Percentiles rank a stretch among this genome's conserved stretches.
Conservation (phyloP, 2,113 vertebrate species). For the Neomonachus schauinslandi region DNA sequence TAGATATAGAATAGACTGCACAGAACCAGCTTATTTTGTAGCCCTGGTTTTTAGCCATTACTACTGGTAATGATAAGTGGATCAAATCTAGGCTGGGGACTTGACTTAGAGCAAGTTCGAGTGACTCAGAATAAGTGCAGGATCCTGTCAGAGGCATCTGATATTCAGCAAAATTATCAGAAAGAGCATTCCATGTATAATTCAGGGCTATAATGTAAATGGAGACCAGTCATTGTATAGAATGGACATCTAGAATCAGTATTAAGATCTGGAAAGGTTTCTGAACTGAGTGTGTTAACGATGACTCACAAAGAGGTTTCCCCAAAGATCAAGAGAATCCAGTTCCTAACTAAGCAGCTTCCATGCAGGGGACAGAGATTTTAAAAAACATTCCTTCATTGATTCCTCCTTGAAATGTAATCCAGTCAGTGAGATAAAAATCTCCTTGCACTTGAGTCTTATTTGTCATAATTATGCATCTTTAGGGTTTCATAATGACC, state of each 20-base stretch:
- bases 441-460: conserved; percentile 83
- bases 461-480: conserved; percentile 90
- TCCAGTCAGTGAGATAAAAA: conserved; percentile 83
- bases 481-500: conserved; percentile 88
- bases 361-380: conserved; percentile 58
- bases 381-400: conserved; percentile 78
- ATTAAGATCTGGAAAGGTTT: neutral
- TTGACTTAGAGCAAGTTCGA: neutral
- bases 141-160: neutral
- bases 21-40: neutral
- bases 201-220: neutral
- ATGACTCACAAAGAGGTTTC: neutral
- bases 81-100: neutral
- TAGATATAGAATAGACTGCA: neutral
- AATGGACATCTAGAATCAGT: neutral
- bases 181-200: neutral
- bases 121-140: neutral
- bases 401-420: conserved; percentile 85
- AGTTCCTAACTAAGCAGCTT: neutral
- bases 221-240: neutral
- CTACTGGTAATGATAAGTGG: neutral
- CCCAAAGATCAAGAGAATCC: conserved; percentile 40
- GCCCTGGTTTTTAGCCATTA: neutral
- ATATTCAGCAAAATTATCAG: conserved; percentile 11
- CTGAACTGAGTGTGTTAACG: neutral